A percentile compares a stretch with the other conserved stretches of the same genome.
phyloP scores from a whole-genome alignment of 2,113 vertebrate genomes.

The Zosterops pallidus region DNA sequence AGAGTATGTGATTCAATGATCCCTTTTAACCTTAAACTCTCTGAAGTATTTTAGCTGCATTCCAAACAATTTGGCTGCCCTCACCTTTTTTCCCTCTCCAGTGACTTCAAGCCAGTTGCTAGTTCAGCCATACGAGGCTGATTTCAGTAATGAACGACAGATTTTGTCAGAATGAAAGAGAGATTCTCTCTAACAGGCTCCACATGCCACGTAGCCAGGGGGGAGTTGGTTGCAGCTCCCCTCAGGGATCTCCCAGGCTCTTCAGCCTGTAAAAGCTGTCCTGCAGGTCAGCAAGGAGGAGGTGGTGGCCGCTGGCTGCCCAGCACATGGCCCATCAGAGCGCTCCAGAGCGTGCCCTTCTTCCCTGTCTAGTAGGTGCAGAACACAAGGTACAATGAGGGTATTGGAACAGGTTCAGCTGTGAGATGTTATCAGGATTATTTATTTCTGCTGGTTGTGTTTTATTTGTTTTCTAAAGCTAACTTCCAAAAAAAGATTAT shows the following conservation, averaged over 20 bases:
- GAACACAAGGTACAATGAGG: accelerated
- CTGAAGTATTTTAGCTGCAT: not conserved
- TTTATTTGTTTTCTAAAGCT: not conserved
- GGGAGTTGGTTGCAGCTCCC: not conserved
- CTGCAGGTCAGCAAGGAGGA: not conserved
- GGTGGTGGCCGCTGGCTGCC: not conserved
- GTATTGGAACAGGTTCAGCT: not conserved
- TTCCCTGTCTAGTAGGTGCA: accelerated
- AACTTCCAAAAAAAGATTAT: not conserved
- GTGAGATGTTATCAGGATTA: not conserved
- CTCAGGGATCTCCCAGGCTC: not conserved
- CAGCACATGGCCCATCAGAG: accelerated
- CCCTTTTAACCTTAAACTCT: not conserved
- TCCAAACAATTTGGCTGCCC: not conserved
- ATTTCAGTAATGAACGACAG: not conserved
- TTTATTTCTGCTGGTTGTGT: not conserved
- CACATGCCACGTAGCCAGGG: accelerated
- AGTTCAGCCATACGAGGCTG: not conserved
- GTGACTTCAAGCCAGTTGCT: not conserved
- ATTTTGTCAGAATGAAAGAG: not conserved
- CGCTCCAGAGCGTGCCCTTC: accelerated
- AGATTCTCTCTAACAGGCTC: not conserved
- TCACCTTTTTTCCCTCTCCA: not conserved
- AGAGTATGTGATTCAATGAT: not conserved
- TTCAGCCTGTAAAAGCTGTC: not conserved